A percentile compares a stretch with the other conserved stretches of the same genome.
These are phyloP conservation scores for Xiphophorus hellerii DNA, from an alignment of 2,113 vertebrate species.

Conservation along the genomic window DNA sequence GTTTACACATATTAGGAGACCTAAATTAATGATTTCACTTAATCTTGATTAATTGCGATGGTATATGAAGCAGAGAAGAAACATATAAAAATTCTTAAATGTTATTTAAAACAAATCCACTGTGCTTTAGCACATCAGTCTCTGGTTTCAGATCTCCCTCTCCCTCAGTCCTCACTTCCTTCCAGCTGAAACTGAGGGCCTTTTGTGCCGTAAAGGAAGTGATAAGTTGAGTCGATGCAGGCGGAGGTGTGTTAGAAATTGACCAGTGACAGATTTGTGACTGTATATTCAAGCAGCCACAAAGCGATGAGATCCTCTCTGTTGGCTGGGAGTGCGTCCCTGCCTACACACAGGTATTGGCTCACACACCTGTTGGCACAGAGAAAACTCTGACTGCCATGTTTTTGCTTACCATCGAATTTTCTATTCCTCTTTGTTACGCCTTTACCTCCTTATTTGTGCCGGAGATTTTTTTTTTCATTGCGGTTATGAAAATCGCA, in stretches of 20 bases:
- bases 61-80: background rate
- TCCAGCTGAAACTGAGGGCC: slow-evolving; percentile 30
- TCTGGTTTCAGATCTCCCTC: slow-evolving; percentile 24
- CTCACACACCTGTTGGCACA: slow-evolving; percentile 23
- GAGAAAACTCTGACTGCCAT: slow-evolving; percentile 10
- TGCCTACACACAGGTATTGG: slow-evolving; percentile 36
- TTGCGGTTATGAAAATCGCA: slow-evolving; percentile 44
- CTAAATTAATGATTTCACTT: background rate
- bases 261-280: slow-evolving; percentile 72
- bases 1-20: background rate
- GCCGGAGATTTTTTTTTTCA: background rate
- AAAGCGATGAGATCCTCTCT: slow-evolving; percentile 18
- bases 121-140: slow-evolving; percentile 7
- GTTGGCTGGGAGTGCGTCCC: slow-evolving; percentile 6
- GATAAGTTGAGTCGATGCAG: slow-evolving; percentile 48
- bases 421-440: background rate
- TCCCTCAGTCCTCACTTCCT: slow-evolving; percentile 13
- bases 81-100: background rate
- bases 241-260: slow-evolving; percentile 48
- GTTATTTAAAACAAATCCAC: background rate
- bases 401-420: slow-evolving; percentile 3
- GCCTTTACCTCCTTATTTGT: background rate
- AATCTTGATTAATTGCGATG: background rate
- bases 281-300: slow-evolving; percentile 16
- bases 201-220: slow-evolving; percentile 50